Evolutionary conservation across 1,140 invertebrate genomes (phyloP).

Genomic region (Trichomalopsis sarcophagae): DNA sequence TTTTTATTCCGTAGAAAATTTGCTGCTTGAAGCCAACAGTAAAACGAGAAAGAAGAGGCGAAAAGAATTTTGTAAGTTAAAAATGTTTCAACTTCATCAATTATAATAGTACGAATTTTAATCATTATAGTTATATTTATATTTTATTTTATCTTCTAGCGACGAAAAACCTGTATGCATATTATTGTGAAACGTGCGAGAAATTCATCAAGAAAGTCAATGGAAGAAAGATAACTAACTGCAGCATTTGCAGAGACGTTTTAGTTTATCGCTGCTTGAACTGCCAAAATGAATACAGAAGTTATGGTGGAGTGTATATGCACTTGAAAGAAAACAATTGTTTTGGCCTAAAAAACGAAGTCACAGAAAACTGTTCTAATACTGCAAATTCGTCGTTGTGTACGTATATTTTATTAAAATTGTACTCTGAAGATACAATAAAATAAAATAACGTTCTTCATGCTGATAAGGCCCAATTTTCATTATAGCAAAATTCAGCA

Average conservation of each 20-base stretch:
- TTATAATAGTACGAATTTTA: too few species aligned
- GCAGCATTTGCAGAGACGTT: not conserved
- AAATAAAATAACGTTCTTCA: too few species aligned
- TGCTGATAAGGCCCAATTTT: not conserved
- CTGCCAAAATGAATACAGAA: not conserved
- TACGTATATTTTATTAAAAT: too few species aligned
- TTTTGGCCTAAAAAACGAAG: not conserved
- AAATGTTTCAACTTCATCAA: not conserved
- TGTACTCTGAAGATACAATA: too few species aligned
- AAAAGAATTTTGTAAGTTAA: not conserved
- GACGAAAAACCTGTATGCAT: conserved; percentile 11
- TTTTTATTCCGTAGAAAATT: too few species aligned
- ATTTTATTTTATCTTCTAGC: not conserved
- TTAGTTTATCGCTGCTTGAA: not conserved
- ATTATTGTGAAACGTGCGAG: not conserved
- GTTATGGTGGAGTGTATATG: not conserved
- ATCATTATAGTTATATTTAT: too few species aligned
- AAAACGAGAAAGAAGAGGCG: not conserved
- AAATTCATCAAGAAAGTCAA: not conserved
- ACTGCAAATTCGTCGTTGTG: too few species aligned
- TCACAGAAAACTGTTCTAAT: not conserved
- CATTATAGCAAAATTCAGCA: not conserved
- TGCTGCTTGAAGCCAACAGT: not conserved
- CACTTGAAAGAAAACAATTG: not conserved
- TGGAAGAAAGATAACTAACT: not conserved